phyloP scores from a whole-genome alignment of 2,888 invertebrate species.

The Polyommatus icarus region DNA sequence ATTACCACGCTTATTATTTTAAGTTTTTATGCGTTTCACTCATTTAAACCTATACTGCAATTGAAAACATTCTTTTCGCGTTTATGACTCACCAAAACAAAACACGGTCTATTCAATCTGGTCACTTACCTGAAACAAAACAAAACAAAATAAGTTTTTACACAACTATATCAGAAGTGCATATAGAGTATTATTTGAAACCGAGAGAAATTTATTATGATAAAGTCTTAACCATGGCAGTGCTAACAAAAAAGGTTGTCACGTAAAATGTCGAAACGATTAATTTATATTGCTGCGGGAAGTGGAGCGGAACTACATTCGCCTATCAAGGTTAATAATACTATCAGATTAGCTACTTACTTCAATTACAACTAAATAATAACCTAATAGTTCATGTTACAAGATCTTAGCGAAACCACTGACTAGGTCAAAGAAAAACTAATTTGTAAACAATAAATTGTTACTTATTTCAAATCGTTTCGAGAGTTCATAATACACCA shows the following conservation, averaged over 20 bases:
- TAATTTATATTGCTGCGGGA: constrained; percentile 32
- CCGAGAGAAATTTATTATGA: neutral
- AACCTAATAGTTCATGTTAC: constrained; percentile 25
- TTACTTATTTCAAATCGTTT: neutral
- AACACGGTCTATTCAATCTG: neutral
- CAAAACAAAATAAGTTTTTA: neutral
- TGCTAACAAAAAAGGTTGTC: constrained; percentile 23
- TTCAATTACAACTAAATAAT: constrained; percentile 21
- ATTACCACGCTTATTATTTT: neutral
- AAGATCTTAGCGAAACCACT: neutral
- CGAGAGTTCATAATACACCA: too few relatives aligned
- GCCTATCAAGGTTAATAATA: constrained; percentile 38
- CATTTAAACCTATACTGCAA: too few relatives aligned
- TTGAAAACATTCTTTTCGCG: too few relatives aligned
- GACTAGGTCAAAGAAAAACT: neutral
- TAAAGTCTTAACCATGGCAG: neutral
- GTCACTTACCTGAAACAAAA: constrained; percentile 23
- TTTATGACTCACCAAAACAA: neutral
- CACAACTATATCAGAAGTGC: neutral
- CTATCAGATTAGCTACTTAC: constrained; percentile 26
- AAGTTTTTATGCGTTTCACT: too few relatives aligned
- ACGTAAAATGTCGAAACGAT: constrained; percentile 30
- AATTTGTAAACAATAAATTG: neutral
- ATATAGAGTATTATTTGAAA: neutral
- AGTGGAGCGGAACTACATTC: constrained; percentile 41